phyloP scores from a whole-genome alignment of 2,888 invertebrate genomes.

The Dyspetes luteomarginatus region DNA sequence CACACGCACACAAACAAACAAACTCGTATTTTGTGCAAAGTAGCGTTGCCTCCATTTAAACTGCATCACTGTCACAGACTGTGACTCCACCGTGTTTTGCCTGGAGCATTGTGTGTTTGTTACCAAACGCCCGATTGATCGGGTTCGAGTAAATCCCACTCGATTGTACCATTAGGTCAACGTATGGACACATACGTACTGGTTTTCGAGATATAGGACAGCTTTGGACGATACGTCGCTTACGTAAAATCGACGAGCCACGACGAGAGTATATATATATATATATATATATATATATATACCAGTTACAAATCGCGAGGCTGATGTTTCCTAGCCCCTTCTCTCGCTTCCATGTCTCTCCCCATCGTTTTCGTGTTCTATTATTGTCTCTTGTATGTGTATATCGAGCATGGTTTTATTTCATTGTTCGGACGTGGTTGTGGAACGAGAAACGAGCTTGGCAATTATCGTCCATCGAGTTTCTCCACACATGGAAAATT shows the following conservation, averaged over 20 bases:
- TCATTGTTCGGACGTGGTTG: slow-evolving; percentile 56
- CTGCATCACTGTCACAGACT: no score
- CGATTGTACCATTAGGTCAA: no score
- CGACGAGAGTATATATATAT: slow-evolving; percentile 35
- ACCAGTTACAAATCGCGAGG: not conserved
- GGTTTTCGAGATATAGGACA: slow-evolving; percentile 16
- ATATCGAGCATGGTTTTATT: slow-evolving; percentile 58
- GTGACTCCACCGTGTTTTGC: slow-evolving; percentile 77
- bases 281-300: no score
- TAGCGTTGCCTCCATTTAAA: no score
- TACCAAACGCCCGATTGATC: slow-evolving; percentile 71
- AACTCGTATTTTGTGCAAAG: no score
- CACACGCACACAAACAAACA: no score
- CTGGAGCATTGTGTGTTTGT: slow-evolving; percentile 68
- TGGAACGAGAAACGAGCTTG: slow-evolving; percentile 59
- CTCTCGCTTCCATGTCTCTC: slow-evolving; percentile 9
- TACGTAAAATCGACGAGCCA: slow-evolving; percentile 58
- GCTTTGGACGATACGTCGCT: slow-evolving; percentile 27
- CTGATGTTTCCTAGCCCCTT: slow-evolving; percentile 20
- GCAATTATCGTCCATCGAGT: slow-evolving; percentile 67
- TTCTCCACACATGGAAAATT: slow-evolving; percentile 45
- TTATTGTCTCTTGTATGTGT: slow-evolving; percentile 36
- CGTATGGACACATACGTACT: not conserved
- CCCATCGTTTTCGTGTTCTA: slow-evolving; percentile 1
- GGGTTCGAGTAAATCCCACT: slow-evolving; percentile 19